A percentile compares a stretch with the other conserved stretches of the same genome.
Conservation (phyloP, 2,113 vertebrate genomes). For the Motacilla tschutschensis region DNA sequence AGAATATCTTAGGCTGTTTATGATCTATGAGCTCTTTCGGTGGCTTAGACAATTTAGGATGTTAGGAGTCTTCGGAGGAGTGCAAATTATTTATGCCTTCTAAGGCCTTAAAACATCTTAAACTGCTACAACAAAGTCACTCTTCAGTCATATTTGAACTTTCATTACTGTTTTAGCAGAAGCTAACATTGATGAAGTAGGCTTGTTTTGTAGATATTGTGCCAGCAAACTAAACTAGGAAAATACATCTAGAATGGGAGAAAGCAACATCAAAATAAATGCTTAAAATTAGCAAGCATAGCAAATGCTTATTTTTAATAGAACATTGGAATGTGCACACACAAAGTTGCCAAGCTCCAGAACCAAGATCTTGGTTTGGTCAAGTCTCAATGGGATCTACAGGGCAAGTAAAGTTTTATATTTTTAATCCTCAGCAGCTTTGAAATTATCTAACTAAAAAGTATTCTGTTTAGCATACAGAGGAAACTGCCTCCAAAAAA, state of each 20-base stretch:
- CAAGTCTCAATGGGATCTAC: not conserved
- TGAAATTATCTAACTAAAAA: not conserved
- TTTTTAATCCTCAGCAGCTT: not conserved
- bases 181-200: not conserved
- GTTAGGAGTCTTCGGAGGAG: not conserved
- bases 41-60: constrained; percentile 4
- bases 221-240: not conserved
- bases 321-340: not conserved
- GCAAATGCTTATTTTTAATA: not conserved
- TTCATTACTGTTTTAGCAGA: not conserved
- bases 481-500: not conserved
- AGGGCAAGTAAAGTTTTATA: not conserved
- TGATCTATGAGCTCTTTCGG: not conserved
- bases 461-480: not conserved
- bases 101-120: constrained; percentile 20
- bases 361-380: not conserved
- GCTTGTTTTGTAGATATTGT: not conserved
- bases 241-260: not conserved
- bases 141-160: not conserved
- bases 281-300: not conserved
- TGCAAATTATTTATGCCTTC: not conserved
- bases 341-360: not conserved
- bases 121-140: not conserved
- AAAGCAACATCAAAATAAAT: not conserved
- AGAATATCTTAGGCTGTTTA: constrained; percentile 27